phyloP scores from a whole-genome alignment of 2,888 invertebrate species.

The Drosophila bunnanda region DNA sequence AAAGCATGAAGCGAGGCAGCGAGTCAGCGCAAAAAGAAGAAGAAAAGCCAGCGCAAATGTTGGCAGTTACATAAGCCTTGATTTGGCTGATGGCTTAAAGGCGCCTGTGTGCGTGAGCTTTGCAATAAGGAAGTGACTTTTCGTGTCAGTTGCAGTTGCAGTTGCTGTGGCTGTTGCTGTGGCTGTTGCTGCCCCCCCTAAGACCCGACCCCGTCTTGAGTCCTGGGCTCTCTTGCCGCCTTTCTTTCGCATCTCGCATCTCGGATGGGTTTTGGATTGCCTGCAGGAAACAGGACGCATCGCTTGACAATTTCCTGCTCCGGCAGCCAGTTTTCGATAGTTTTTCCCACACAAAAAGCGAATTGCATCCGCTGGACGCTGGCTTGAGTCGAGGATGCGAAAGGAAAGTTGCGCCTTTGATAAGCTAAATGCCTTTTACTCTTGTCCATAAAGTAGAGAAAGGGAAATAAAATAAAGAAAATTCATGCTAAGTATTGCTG shows the following conservation, averaged over 20 bases:
- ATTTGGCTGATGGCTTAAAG: constrained; percentile 75
- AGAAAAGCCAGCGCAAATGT: constrained; percentile 61
- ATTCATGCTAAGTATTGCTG: neutral
- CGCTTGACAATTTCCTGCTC: constrained; percentile 63
- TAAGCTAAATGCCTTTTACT: constrained; percentile 13
- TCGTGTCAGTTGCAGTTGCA: constrained; percentile 61
- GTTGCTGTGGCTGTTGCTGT: constrained; percentile 14
- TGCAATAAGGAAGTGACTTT: constrained; percentile 80
- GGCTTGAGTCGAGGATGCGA: constrained; percentile 14
- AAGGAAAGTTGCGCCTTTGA: constrained; percentile 27
- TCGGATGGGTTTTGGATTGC: constrained; percentile 54
- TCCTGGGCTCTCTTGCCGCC: constrained; percentile 4
- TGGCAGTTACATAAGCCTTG: constrained; percentile 79
- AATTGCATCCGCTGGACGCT: constrained; percentile 55
- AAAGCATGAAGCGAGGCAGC: constrained; percentile 15
- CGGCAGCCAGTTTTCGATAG: constrained; percentile 22
- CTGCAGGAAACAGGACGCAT: constrained; percentile 70
- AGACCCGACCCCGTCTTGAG: constrained; percentile 4
- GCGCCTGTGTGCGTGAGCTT: constrained; percentile 43
- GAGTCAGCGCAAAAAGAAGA: constrained; percentile 30
- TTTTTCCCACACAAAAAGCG: constrained; percentile 29
- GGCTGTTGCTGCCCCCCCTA: constrained; percentile 4
- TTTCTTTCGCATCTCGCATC: constrained; percentile 8
- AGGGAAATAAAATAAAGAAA: neutral
- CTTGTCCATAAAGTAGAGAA: neutral